These are phyloP conservation scores for Numenius phaeopus DNA, from an alignment of 2,797 vertebrate genomes.

Conservation along the genomic window DNA sequence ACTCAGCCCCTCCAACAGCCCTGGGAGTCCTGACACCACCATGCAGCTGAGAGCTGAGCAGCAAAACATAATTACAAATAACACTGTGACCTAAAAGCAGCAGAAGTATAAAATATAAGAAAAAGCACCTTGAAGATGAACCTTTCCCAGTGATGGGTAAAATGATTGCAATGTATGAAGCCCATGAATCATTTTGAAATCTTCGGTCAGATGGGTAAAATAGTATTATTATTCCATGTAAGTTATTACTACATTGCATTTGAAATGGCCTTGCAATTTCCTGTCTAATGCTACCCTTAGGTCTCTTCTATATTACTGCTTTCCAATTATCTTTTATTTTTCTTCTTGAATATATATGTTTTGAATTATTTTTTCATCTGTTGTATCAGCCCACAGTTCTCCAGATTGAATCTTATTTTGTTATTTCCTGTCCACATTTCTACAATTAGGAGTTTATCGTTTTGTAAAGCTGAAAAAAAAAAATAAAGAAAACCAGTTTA, in stretches of 20 bases:
- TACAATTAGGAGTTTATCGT: not conserved
- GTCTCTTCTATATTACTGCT: not conserved
- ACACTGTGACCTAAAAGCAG: not conserved
- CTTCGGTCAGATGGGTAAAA: conserved; percentile 3
- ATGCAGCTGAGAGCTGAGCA: not conserved
- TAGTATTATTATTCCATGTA: conserved; percentile 19
- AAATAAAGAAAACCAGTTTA: not conserved
- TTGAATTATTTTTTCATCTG: conserved; percentile 60
- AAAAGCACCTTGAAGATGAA: not conserved
- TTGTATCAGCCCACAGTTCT: not conserved
- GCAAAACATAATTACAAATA: not conserved
- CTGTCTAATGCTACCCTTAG: conserved; percentile 32
- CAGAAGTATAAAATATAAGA: not conserved
- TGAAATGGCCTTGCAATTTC: conserved; percentile 59
- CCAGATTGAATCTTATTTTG: conserved; percentile 43
- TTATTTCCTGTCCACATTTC: conserved; percentile 51
- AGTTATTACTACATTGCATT: conserved; percentile 12
- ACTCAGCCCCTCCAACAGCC: not conserved
- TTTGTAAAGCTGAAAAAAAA: not conserved
- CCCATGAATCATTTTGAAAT: not conserved
- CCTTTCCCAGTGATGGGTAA: not conserved
- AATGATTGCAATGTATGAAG: not conserved
- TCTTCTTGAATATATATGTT: conserved; percentile 50
- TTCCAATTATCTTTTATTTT: conserved; percentile 25
- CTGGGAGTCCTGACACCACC: not conserved